Evolutionary conservation across 1,140 invertebrate genomes (phyloP).

Genomic region (Anoplolepis gracilipes): DNA sequence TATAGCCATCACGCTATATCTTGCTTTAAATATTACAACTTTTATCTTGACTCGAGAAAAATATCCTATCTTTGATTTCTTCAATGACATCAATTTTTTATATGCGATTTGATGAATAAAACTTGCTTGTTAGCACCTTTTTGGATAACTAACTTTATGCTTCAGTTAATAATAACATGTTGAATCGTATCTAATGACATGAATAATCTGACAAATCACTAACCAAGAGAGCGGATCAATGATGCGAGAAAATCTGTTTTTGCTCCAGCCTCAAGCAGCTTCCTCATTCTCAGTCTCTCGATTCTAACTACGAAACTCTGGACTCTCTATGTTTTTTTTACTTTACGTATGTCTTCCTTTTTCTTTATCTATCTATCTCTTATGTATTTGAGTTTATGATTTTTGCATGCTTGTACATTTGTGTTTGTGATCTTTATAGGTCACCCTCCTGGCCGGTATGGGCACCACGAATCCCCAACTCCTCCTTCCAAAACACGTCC

Average conservation of each 20-base stretch:
- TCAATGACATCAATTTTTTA: constrained; percentile 33
- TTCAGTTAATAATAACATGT: constrained; percentile 26
- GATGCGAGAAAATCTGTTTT: constrained; percentile 22
- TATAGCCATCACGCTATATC: neutral
- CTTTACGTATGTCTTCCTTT: constrained; percentile 30
- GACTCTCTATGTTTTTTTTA: constrained; percentile 61
- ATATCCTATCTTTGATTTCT: neutral
- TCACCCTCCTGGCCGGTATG: constrained; percentile 87
- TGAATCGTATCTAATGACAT: neutral
- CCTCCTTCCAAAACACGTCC: constrained; percentile 79
- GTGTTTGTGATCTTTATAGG: constrained; percentile 86
- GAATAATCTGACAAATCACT: neutral
- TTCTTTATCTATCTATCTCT: constrained; percentile 54
- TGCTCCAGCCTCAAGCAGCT: constrained; percentile 44
- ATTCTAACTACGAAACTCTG: constrained; percentile 58
- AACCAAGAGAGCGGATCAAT: constrained; percentile 41
- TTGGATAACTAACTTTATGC: constrained; percentile 5
- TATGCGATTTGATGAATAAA: constrained; percentile 9
- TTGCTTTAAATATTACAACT: constrained; percentile 22
- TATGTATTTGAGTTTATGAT: constrained; percentile 76
- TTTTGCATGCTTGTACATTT: constrained; percentile 84
- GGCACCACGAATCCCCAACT: constrained; percentile 84
- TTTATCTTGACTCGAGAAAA: constrained; percentile 15
- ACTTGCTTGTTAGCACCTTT: constrained; percentile 7
- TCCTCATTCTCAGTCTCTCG: constrained; percentile 38